Base-by-base conservation (phyloP, 1,140 invertebrate genomes). In the Dreissena polymorpha region DNA sequence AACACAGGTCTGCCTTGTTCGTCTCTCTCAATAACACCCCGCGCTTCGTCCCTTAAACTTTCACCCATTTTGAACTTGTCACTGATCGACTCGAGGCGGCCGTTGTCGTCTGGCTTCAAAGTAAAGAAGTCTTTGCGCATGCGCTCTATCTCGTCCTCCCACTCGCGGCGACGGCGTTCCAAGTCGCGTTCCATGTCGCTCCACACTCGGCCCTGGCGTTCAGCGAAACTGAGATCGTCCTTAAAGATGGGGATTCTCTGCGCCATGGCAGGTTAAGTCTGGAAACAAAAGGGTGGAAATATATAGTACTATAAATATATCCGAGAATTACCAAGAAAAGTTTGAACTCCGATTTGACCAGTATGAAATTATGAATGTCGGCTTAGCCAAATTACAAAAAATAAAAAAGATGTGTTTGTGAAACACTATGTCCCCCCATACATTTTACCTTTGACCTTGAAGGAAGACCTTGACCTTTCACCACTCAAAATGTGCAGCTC, bases 71-170 rank as follows among this genome's bases (percentile, higher is more conserved):
- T 80, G 21, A 86, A 80, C 51, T 83, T 86, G 25, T 88, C 85
- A 71, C 83, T 86, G n/a, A 88, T 76, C 12, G 79, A 72, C 50
- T 87, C 86, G 18, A 86, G 75, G 57, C 86, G 86, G 0, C 85
- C 85, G 64, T 86, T 86, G 69, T 88, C 88, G 60, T 74, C 81
- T 3, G 92, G 91, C 75, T 88, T 89, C 49, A 93, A 63, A 23
- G 87, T 83, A 80, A 93, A 93, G 85, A 93, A 93, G 72, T 91
- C 91, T 67, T 86, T 90, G 82, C 91, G 87, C 91, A 93, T 91
- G 75, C 88, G 87, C 81, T 91, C 91, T 16, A 93, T 91, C 69
- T 93, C 92, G 14, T 88, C 86, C 81, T 93, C 91, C 92, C 92
- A 93, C 83, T 93, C 92, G 49, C 87, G 85, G n/a, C 91, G 82